phyloP scores from a whole-genome alignment of 2,113 vertebrate genomes.

The Sphaerodactylus townsendi region DNA sequence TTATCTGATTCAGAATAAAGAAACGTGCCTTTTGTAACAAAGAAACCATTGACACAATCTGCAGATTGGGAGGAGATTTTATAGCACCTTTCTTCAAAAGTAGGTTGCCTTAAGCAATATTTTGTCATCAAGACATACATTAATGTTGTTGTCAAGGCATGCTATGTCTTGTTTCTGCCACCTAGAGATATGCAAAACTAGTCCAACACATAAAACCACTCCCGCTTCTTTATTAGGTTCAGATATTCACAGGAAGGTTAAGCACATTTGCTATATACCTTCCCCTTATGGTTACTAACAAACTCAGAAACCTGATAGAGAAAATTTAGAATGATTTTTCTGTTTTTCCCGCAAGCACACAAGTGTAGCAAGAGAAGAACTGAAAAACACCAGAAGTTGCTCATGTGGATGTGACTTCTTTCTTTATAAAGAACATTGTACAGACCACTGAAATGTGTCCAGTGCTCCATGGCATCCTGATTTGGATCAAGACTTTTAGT shows the following conservation, averaged over 20 bases:
- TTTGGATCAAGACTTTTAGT: too few relatives aligned
- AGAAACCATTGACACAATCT: neutral
- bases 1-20: constrained; percentile 7
- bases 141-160: constrained; percentile 47
- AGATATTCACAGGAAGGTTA: too few relatives aligned
- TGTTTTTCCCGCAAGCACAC: too few relatives aligned
- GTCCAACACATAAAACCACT: constrained; percentile 29
- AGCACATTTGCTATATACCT: too few relatives aligned
- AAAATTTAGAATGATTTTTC: too few relatives aligned
- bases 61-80: constrained; percentile 48
- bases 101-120: constrained; percentile 41
- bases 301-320: too few relatives aligned
- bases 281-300: too few relatives aligned
- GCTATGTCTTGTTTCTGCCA: constrained; percentile 51
- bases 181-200: constrained; percentile 39
- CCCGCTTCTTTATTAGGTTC: neutral
- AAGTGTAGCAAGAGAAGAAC: neutral
- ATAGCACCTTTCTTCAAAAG: constrained; percentile 50
- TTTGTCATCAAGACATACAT: constrained; percentile 44
- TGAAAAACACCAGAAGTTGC: neutral
- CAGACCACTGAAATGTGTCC: neutral
- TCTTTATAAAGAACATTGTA: neutral
- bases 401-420: neutral
- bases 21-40: constrained; percentile 40
- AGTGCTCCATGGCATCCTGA: too few relatives aligned